phyloP scores from a whole-genome alignment of 1,140 invertebrate species.

The Gonioctena quinquepunctata region DNA sequence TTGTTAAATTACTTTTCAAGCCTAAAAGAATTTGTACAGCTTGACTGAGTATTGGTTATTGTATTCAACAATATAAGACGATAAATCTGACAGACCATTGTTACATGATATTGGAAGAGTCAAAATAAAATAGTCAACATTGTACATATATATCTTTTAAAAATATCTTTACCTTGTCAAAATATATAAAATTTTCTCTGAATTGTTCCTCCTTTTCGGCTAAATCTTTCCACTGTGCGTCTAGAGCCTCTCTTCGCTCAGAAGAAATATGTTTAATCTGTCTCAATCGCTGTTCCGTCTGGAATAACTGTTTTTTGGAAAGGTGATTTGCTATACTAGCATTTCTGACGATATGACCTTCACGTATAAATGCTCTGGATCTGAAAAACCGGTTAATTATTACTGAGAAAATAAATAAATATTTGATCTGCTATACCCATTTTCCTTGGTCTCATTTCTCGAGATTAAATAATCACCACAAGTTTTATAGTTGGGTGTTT shows the following conservation, averaged over 20 bases:
- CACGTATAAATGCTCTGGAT: slow-evolving; percentile 20
- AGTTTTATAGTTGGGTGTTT: neutral
- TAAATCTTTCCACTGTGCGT: slow-evolving; percentile 29
- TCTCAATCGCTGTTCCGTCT: slow-evolving; percentile 22
- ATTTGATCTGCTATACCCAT: neutral
- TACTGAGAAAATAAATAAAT: neutral
- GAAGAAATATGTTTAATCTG: slow-evolving; percentile 7
- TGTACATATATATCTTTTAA: neutral
- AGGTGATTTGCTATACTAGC: slow-evolving; percentile 27
- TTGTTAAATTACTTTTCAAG: no score
- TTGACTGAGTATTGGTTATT: neutral
- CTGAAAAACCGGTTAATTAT: neutral
- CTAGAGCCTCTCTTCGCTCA: slow-evolving; percentile 14
- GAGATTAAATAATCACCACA: neutral
- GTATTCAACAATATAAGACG: neutral
- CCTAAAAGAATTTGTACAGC: no score
- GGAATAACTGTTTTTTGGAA: slow-evolving; percentile 3
- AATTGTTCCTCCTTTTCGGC: slow-evolving; percentile 23
- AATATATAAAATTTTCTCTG: slow-evolving; percentile 26
- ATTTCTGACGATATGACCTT: slow-evolving; percentile 24
- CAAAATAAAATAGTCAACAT: no score
- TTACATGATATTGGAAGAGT: no score
- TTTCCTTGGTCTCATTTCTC: neutral
- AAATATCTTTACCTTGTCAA: slow-evolving; percentile 19
- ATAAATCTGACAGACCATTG: neutral